These are phyloP conservation scores for Drosophila melanica DNA, from an alignment of 1,140 invertebrate species.

Conservation along the genomic window DNA sequence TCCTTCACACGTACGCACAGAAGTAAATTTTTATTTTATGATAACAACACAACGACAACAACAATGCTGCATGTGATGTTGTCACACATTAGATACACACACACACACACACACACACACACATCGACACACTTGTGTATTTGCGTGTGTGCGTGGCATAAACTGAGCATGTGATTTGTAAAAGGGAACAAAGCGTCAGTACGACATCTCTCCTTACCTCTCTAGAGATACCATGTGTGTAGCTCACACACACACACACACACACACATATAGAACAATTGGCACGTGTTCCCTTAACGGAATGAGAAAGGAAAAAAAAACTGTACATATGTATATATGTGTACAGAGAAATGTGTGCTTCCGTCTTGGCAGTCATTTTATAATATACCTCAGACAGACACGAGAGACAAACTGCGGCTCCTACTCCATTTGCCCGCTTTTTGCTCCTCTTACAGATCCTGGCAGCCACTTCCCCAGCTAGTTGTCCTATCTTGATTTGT, in stretches of 20 bases:
- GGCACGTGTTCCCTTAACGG: conserved; percentile 37
- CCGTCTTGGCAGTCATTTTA: conserved; percentile 45
- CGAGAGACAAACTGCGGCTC: conserved; percentile 3
- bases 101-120: conserved; percentile 11
- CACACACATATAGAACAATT: conserved; percentile 32
- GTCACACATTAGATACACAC: conserved; percentile 30
- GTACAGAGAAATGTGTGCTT: conserved; percentile 19
- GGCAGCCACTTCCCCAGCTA: conserved; percentile 13
- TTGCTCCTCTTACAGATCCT: conserved; percentile 6
- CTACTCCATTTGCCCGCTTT: conserved; percentile 5
- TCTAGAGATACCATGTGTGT: conserved; percentile 6
- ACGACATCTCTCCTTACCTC: conserved; percentile 16
- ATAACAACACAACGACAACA: conserved; percentile 47
- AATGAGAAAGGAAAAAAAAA: conserved; percentile 20
- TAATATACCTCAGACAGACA: conserved; percentile 32
- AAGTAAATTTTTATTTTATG: conserved; percentile 60
- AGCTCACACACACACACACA: conserved; percentile 7
- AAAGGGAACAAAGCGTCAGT: conserved; percentile 46
- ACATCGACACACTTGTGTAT: not conserved
- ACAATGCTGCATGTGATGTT: conserved; percentile 46
- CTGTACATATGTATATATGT: not conserved
- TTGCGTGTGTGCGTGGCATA: conserved; percentile 49
- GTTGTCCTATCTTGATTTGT: conserved; percentile 60
- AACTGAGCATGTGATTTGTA: conserved; percentile 61
- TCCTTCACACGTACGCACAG: conserved; percentile 41